Base-by-base conservation (phyloP, 2,888 invertebrate species). In the Temnothorax rugatulus region DNA sequence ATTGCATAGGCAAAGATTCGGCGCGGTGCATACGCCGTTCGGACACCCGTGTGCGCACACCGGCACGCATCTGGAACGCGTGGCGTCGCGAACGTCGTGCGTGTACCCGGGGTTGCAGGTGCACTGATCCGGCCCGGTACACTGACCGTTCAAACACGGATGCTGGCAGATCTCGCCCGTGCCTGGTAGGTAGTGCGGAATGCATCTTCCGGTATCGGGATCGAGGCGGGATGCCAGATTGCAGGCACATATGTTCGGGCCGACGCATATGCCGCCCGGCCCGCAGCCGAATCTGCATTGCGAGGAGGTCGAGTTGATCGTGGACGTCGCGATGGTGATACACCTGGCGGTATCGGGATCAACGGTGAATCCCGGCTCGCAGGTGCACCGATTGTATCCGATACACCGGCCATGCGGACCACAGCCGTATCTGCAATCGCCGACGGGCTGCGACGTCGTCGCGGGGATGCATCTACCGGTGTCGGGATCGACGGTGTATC, bases 1-100 rank as follows among this genome's bases (percentile, higher is more conserved):
- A 90, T 97, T 96, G 91, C 98, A 98, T 84, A 97, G 95, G 92
- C 98, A 98, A 91, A 97, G 96, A 93, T 97, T 97, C 0, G 97
- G 97, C 0, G 96, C 96, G 0, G 97, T 96, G 90, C 98, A 98
- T 29, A 96, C 95, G 0, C 97, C 98, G 91, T 97, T 97, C 11
- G 95, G 95, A 89, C 98, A 98, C 0, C 97, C 97, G n/a, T 96
- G 96, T 0, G 96, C 95, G 90, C 97, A 97, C 86, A 96, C 94
- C 0, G 97, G 96, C 7, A 96, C 90, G 88, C 97, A 97, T 77
- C 96, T 95, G 91, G 50, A 90, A 0, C 89, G 82, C 1, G 90
- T 89, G 15, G 73, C 84, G 79, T 94, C 93, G 0, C 79, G 85
- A 0, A 87, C 83, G 81, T 95, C 95, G 76, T 94, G 94, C 0